Evolutionary conservation across 2,888 invertebrate species (phyloP).

Genomic region (Sialis lutaria): DNA sequence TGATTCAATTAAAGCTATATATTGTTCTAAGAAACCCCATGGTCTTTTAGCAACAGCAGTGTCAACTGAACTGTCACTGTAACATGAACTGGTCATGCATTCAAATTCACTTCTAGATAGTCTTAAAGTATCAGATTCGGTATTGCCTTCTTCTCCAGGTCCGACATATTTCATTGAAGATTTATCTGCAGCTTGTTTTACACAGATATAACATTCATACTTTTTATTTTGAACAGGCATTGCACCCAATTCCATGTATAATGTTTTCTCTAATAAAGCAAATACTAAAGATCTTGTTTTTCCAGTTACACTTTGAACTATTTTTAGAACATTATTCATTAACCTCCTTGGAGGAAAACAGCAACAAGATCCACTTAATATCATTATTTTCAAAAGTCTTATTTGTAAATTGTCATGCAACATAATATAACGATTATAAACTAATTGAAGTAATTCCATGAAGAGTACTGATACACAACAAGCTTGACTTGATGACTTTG

Average conservation of each 20-base stretch:
- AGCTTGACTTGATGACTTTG: slow-evolving; percentile 23
- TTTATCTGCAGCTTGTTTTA: slow-evolving; percentile 11
- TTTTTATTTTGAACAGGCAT: slow-evolving; percentile 21
- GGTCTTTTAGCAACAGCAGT: slow-evolving; percentile 22
- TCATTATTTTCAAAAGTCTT: slow-evolving; percentile 34
- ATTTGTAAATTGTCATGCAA: slow-evolving; percentile 25
- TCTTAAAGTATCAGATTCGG: slow-evolving; percentile 1
- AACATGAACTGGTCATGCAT: slow-evolving; percentile 17
- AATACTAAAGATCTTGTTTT: slow-evolving; percentile 26
- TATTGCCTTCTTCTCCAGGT: background rate
- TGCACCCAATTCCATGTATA: slow-evolving; percentile 41
- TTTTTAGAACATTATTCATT: slow-evolving; percentile 29
- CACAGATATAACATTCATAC: slow-evolving; percentile 29
- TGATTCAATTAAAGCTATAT: slow-evolving; percentile 33
- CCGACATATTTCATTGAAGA: slow-evolving; percentile 3
- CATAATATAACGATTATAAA: slow-evolving; percentile 27
- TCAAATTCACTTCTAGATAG: slow-evolving; percentile 21
- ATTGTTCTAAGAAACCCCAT: slow-evolving; percentile 40
- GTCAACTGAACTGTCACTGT: slow-evolving; percentile 1
- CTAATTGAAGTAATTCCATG: slow-evolving; percentile 30
- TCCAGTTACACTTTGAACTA: slow-evolving; percentile 27
- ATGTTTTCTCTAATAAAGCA: slow-evolving; percentile 35
- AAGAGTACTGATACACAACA: slow-evolving; percentile 40
- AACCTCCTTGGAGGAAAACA: slow-evolving; percentile 38
- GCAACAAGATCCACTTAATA: slow-evolving; percentile 40